Evolutionary conservation across 2,113 vertebrate species (phyloP).

Genomic region (Bos javanicus): DNA sequence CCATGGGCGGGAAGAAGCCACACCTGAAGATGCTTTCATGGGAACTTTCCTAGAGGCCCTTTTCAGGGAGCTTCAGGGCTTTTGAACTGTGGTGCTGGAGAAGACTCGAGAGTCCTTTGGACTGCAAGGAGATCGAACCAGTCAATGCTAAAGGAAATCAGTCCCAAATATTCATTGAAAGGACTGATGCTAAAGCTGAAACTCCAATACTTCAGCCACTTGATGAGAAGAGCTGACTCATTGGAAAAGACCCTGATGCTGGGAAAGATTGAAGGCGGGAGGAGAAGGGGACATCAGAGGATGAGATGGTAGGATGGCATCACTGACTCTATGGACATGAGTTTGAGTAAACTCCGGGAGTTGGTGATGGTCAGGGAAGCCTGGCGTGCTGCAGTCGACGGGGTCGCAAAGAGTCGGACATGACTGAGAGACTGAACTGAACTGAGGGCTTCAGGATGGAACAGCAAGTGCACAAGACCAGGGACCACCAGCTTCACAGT

Average conservation of each 20-base stretch:
- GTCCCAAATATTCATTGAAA: neutral
- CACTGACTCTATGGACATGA: neutral
- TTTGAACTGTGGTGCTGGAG: neutral
- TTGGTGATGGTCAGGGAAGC: neutral
- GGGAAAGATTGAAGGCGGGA: neutral
- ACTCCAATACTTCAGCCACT: neutral
- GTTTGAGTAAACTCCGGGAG: neutral
- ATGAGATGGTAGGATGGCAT: neutral
- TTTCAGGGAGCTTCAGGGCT: neutral
- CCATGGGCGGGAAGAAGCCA: neutral
- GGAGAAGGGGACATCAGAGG: neutral
- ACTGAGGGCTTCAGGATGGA: neutral
- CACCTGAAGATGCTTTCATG: neutral
- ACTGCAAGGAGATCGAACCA: neutral
- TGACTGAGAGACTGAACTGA: neutral
- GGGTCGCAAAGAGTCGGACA: neutral
- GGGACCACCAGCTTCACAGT: neutral
- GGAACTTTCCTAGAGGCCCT: neutral
- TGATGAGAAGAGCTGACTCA: neutral
- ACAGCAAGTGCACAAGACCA: neutral
- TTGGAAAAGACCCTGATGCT: neutral
- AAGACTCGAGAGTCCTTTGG: neutral
- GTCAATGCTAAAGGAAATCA: neutral
- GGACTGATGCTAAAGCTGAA: neutral
- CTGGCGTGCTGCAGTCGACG: rapidly evolving